Percentiles rank a stretch among this genome's conserved stretches.
These are phyloP conservation scores for Salvelinus sp. DNA, from an alignment of 2,113 vertebrate species.

Conservation along the genomic window DNA sequence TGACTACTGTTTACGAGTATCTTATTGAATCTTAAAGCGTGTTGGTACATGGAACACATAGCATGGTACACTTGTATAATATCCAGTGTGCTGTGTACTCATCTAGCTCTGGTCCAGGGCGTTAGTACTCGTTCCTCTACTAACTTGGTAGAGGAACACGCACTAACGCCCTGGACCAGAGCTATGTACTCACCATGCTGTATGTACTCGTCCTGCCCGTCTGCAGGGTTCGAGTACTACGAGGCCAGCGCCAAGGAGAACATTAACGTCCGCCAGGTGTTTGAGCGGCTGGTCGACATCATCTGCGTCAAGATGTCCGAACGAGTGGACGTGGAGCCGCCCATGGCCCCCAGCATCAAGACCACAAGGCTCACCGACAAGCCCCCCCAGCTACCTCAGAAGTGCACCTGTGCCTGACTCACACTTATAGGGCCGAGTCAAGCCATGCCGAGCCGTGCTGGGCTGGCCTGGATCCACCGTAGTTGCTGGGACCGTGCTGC, in stretches of 20 bases:
- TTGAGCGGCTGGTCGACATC: slow-evolving; percentile 94
- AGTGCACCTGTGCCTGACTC: slow-evolving; percentile 83
- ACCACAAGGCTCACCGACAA: slow-evolving; percentile 87
- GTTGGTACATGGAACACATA: too few relatives aligned
- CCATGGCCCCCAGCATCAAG: slow-evolving; percentile 78
- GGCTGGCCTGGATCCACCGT: background rate
- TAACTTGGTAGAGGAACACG: too few relatives aligned
- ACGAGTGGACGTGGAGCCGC: slow-evolving; percentile 85
- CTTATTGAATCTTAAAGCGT: too few relatives aligned
- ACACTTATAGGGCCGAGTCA: too few relatives aligned
- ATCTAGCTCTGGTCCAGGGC: too few relatives aligned
- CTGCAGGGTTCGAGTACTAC: slow-evolving; percentile 93
- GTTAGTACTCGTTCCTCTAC: too few relatives aligned
- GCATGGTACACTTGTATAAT: too few relatives aligned
- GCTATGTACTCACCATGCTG: too few relatives aligned
- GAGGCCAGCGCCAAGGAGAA: slow-evolving; percentile 98
- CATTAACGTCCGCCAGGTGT: slow-evolving; percentile 95
- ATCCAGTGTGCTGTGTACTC: too few relatives aligned
- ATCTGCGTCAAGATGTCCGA: slow-evolving; percentile 99
- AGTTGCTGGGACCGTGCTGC: background rate
- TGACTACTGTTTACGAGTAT: too few relatives aligned
- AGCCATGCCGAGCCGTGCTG: too few relatives aligned
- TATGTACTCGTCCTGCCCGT: slow-evolving; percentile 15
- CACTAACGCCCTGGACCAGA: too few relatives aligned
- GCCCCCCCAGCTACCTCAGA: slow-evolving; percentile 85